These are phyloP conservation scores for Anabas testudineus DNA, from an alignment of 2,797 vertebrate species.

Conservation along the genomic window DNA sequence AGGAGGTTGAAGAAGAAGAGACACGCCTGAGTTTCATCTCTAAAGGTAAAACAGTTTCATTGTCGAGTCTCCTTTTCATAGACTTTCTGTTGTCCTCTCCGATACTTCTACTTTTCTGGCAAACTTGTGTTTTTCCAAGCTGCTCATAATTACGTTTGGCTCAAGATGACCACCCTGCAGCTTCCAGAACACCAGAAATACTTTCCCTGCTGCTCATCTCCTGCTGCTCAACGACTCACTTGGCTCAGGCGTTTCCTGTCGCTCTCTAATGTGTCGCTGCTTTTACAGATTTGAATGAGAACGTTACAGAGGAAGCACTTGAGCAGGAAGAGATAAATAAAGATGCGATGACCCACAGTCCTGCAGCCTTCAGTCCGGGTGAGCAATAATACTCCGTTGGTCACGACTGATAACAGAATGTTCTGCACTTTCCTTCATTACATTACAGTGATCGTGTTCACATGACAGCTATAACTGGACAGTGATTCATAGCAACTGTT, in stretches of 20 bases:
- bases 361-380: constrained; percentile 21
- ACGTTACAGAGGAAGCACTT: constrained; percentile 16
- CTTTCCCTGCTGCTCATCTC: constrained; percentile 23
- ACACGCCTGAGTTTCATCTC: background rate
- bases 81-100: background rate
- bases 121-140: constrained; percentile 16
- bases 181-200: constrained; percentile 36
- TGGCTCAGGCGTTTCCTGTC: constrained; percentile 47
- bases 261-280: background rate
- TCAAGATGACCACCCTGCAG: background rate
- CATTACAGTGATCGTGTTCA: background rate
- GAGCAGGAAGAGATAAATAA: constrained; percentile 27
- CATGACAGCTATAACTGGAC: background rate
- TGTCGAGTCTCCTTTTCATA: constrained; percentile 1
- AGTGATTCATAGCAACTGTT: constrained; percentile 4
- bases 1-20: constrained; percentile 23
- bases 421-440: background rate
- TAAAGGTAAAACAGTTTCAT: constrained; percentile 29
- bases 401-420: background rate
- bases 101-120: background rate
- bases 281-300: constrained; percentile 46
- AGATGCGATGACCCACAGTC: constrained; percentile 29
- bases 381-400: constrained; percentile 14
- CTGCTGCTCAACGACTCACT: constrained; percentile 59
- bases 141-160: constrained; percentile 46